Percentiles rank a stretch among this genome's conserved stretches.
phyloP scores from a whole-genome alignment of 1,140 invertebrate species.

The Lasaia peninsularis region DNA sequence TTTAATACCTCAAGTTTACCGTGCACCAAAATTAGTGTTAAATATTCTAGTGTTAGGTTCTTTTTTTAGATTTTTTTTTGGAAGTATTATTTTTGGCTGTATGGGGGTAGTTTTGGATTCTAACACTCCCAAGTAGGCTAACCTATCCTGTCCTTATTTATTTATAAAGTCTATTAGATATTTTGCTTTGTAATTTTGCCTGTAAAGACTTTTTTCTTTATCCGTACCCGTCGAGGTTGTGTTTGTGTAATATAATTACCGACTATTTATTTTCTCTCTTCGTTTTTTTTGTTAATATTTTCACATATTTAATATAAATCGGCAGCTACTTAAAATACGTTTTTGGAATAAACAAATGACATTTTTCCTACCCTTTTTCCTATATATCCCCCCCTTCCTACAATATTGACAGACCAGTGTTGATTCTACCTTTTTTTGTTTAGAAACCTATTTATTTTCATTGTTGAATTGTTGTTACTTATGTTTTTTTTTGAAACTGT shows the following conservation, averaged over 20 bases:
- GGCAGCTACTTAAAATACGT: conserved; percentile 71
- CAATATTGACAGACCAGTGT: conserved; percentile 77
- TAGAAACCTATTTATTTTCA: conserved; percentile 68
- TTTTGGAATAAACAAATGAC: conserved; percentile 75
- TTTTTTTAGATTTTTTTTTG: conserved; percentile 15
- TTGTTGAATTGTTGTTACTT: conserved; percentile 68
- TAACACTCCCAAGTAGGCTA: conserved; percentile 43
- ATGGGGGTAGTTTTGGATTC: conserved; percentile 14
- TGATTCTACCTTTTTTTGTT: conserved; percentile 60
- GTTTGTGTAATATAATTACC: conserved; percentile 59
- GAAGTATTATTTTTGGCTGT: conserved; percentile 29
- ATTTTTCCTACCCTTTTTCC: conserved; percentile 35
- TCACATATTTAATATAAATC: conserved; percentile 63
- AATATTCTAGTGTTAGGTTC: conserved; percentile 9
- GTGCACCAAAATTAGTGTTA: conserved; percentile 63
- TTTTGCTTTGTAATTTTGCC: conserved; percentile 70
- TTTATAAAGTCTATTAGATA: conserved; percentile 51
- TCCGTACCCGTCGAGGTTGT: conserved; percentile 38
- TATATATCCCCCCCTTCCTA: conserved; percentile 31
- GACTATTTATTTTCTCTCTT: conserved; percentile 56
- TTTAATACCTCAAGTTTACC: conserved; percentile 73
- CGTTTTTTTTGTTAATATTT: conserved; percentile 61
- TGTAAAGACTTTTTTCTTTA: conserved; percentile 33
- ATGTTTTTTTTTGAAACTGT: conserved; percentile 63
- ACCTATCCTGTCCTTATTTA: conserved; percentile 66